Base-by-base conservation (phyloP, 2,888 invertebrate species). In the Cataglyphis altisquamis region DNA sequence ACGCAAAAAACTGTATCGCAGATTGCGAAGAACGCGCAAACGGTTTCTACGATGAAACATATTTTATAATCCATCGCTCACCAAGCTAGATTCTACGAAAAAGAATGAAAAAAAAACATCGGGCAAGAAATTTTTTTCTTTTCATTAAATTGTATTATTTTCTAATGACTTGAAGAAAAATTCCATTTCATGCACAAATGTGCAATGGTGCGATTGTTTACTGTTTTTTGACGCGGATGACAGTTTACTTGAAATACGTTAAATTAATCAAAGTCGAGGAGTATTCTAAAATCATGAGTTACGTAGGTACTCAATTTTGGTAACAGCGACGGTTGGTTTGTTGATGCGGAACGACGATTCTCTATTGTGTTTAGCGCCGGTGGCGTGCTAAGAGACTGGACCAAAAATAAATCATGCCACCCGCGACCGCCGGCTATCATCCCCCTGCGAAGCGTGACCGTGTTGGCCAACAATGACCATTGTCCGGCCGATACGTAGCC, bases 401-500 rank as follows among this genome's bases (percentile, higher is more conserved):
- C 83, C 86, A 86, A 89, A 88, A 89, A 89, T 90, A 90, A 90
- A 90, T 90, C 90, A 89, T 88, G 84, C 64, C 77, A 32, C 39
- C 52, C 64, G 74, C 64, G 36, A 78, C 48, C 48, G 80, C 62
- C 81, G 84, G 84, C 84, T 83, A 86, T 90, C 91, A 93, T 93
- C 92, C 91, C 92, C 88, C 90, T 87, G 83, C 91, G 90, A 91
- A 90, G 93, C 93, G 93, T 93, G 91, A 93, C 93, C 92, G 92
- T 94, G 94, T 94, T 91, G 93, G 92, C 91, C 94, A 94, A 94
- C 94, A 94, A 94, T 94, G 92, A 92, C 91, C 91, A 92, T 93
- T 93, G 92, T 92, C 89, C 91, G 84, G 87, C 89, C 90, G 90
- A 90, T 90, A 88, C 82, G 87, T 88, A 90, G 87, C 91, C 92